A percentile compares a stretch with the other conserved stretches of the same genome.
These are phyloP conservation scores for Bucco capensis DNA, from an alignment of 2,113 vertebrate species.

Conservation along the genomic window DNA sequence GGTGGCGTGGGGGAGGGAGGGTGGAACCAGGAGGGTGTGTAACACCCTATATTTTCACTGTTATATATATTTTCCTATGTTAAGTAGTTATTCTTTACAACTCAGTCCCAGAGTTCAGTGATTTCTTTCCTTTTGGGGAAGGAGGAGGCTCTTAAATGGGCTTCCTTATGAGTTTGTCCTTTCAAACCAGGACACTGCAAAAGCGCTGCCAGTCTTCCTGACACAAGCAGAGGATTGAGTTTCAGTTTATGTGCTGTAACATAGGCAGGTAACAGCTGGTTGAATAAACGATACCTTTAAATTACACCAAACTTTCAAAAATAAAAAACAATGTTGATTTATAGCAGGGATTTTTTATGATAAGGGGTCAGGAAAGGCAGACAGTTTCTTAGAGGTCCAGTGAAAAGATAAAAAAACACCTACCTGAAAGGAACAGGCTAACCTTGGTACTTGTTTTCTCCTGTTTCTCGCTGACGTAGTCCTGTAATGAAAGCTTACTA, in stretches of 20 bases:
- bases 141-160: no score
- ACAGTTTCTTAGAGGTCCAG: not conserved
- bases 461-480: not conserved
- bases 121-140: no score
- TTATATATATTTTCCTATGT: no score
- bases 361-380: not conserved
- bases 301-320: not conserved
- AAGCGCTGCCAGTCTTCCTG: not conserved
- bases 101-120: no score
- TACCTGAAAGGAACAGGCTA: not conserved
- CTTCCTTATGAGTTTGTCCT: no score
- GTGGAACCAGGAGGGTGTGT: no score
- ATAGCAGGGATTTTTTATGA: not conserved
- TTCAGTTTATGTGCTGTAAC: not conserved
- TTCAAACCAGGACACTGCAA: no score
- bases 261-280: not conserved
- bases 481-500: not conserved
- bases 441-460: not conserved
- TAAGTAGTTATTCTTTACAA: no score
- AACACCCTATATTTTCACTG: no score
- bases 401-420: not conserved
- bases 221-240: not conserved
- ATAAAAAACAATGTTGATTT: not conserved
- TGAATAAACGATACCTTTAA: not conserved
- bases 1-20: no score